phyloP scores from a whole-genome alignment of 2,113 vertebrate species.

The Monopterus albus region DNA sequence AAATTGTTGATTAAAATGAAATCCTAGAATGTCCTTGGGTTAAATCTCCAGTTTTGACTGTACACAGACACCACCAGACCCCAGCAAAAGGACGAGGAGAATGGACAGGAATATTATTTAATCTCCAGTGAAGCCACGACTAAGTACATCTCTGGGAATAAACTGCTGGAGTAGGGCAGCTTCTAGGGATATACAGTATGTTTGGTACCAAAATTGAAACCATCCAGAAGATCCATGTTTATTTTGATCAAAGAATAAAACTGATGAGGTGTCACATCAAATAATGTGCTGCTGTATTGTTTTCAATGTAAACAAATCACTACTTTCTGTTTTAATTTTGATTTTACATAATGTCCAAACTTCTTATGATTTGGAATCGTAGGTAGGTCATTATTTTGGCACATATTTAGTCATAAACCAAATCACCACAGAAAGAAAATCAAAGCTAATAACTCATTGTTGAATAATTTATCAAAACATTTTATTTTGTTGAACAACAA shows the following conservation, averaged over 20 bases:
- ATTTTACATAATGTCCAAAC: no score
- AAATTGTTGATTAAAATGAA: no score
- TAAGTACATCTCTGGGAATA: conserved; percentile 87
- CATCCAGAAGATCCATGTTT: conserved; percentile 92
- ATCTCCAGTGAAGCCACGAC: conserved; percentile 94
- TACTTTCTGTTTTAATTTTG: no score
- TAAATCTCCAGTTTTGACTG: neutral
- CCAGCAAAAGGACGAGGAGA: conserved; percentile 89
- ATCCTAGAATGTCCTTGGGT: no score
- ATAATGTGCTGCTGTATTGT: no score
- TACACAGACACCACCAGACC: conserved; percentile 90
- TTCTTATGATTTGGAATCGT: no score
- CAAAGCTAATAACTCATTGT: neutral
- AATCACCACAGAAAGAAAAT: neutral
- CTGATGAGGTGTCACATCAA: no score
- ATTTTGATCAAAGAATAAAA: no score
- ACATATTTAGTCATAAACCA: no score
- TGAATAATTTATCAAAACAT: conserved; percentile 83
- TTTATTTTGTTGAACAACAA: conserved; percentile 82
- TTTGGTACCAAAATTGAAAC: conserved; percentile 97
- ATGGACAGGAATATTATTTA: conserved; percentile 93
- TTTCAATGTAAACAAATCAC: no score
- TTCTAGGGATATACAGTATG: conserved; percentile 96
- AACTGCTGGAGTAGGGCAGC: conserved; percentile 95
- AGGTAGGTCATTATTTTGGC: no score